Base-by-base conservation (phyloP, 2,797 vertebrate species). In the Neosalanx taihuensis region DNA sequence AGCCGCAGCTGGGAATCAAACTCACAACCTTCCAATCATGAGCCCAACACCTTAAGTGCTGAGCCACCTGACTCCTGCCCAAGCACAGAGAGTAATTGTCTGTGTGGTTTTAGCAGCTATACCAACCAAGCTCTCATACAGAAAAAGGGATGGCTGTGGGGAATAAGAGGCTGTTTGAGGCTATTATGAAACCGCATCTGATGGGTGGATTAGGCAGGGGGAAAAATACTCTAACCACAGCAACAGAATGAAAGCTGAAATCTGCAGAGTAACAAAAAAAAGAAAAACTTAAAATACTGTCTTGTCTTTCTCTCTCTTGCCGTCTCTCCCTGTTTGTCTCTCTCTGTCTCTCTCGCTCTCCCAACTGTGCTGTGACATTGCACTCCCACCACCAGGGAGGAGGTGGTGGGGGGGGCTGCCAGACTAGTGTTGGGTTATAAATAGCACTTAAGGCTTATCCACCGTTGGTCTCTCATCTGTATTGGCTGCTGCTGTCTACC, bases 341-440 rank as follows among this genome's bases (percentile, higher is more conserved):
- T 53, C 51, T 53, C 51, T 53, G 13, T 51, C 3, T 51, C 49
- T 51, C 49, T 51, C 18, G 18, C 51, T 56, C 51, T 56, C 51
- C 18, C 59, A 49, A 70, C 41, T 17, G 33, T 72, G 72, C 74
- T 83, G 66, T 82, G 80, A 81, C 76, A 74, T 74, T 84, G 78
- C 76, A 78, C 77, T 84, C 76, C 80, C 85, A 83, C 76, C 59
- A 73, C 71, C 65, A 56, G 71, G 79, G 85, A 86, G 18, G 51
- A 56, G 51, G 51, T 18, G 51, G 18, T 46, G 80, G 82, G 86
- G 86, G 77, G 87, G 63, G 30, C 79, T 78, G 86, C 77, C 83
- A 86, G 83, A 85, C 79, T 77, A 83, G 83, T 85, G 79, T 81
- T 78, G 33, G 76, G 87, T 86, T 91, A 91, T 87, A 91, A 90